Conservation (phyloP, 1,140 invertebrate species). For the Aphidius ervi region DNA sequence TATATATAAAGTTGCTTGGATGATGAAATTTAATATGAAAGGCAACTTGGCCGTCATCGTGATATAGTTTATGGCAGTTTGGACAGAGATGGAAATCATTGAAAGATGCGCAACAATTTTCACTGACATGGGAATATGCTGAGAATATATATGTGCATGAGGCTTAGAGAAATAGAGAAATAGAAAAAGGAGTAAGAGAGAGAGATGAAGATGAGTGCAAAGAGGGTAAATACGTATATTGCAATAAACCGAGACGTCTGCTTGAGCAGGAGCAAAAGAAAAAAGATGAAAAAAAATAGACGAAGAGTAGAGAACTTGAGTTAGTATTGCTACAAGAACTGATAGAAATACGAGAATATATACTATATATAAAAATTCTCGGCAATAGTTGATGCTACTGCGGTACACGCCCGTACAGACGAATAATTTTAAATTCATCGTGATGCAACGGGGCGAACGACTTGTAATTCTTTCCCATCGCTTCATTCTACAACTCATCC, state of each 20-base stretch:
- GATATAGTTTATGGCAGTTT: not conserved
- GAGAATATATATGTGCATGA: not conserved
- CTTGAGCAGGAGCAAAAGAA: not conserved
- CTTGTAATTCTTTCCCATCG: slow-evolving; percentile 51
- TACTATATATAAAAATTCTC: slow-evolving; percentile 12
- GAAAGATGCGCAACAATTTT: slow-evolving; percentile 14
- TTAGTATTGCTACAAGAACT: slow-evolving; percentile 1
- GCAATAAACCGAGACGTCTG: too few species aligned
- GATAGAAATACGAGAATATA: slow-evolving; percentile 8
- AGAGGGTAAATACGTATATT: not conserved
- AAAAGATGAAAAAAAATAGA: slow-evolving; percentile 3
- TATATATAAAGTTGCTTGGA: too few species aligned
- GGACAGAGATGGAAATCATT: not conserved
- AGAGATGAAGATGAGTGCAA: slow-evolving; percentile 7
- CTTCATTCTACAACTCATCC: slow-evolving; percentile 27
- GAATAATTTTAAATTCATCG: slow-evolving; percentile 53
- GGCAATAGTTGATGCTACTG: slow-evolving; percentile 14
- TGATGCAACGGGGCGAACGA: slow-evolving; percentile 45
- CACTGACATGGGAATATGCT: not conserved
- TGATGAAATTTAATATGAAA: too few species aligned
- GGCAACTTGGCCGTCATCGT: not conserved
- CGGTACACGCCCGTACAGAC: slow-evolving; percentile 20
- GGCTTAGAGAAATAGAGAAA: slow-evolving; percentile 9
- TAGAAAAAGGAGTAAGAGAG: not conserved
- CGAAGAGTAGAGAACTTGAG: slow-evolving; percentile 15